Evolutionary conservation across 2,113 vertebrate species (phyloP).

Genomic region (Azemiops feae): DNA sequence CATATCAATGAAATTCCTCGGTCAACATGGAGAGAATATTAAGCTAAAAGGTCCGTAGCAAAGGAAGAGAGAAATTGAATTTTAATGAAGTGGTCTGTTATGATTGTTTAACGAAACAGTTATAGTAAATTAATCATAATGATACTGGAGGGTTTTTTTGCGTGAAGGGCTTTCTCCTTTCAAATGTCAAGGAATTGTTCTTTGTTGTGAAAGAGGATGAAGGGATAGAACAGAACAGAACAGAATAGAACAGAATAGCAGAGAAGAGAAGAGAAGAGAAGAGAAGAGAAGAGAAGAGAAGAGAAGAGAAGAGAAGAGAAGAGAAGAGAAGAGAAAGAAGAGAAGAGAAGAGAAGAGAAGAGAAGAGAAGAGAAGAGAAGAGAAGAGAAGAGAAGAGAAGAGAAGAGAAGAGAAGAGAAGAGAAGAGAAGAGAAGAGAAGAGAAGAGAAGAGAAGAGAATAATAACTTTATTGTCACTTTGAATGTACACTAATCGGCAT

Average conservation of each 20-base stretch:
- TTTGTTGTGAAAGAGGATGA: conserved; percentile 1
- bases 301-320: no score
- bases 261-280: no score
- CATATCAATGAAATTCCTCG: conserved; percentile 76
- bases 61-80: conserved; percentile 64
- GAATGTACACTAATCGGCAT: no score
- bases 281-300: no score
- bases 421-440: no score
- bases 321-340: accelerated
- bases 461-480: no score
- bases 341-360: no score
- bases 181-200: conserved; percentile 33
- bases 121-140: conserved; percentile 29
- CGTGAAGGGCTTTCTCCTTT: neutral
- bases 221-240: no score
- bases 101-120: conserved; percentile 63
- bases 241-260: no score
- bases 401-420: accelerated
- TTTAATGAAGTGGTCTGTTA: conserved; percentile 71
- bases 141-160: neutral
- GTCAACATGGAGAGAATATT: conserved; percentile 47
- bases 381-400: no score
- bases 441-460: no score
- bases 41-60: conserved; percentile 58
- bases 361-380: no score